Percentiles rank a stretch among this genome's conserved stretches.
Conservation (phyloP, 2,113 vertebrate species). For the Tupaia chinensis region DNA sequence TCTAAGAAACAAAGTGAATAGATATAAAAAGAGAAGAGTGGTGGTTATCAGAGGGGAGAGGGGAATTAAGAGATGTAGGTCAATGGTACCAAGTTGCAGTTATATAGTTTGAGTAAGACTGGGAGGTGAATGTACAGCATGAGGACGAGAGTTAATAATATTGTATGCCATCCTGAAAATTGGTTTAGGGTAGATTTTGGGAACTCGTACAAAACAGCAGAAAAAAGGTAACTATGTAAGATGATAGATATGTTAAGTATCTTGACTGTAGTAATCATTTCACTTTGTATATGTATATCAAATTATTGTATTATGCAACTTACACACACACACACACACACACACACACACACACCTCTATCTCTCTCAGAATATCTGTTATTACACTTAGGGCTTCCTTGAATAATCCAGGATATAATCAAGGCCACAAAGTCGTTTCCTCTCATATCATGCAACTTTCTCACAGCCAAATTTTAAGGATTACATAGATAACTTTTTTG, state of each 20-base stretch:
- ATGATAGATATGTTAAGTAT: background rate
- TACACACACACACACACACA: background rate
- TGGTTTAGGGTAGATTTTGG: background rate
- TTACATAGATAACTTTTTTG: background rate
- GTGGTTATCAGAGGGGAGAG: background rate
- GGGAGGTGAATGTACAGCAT: background rate
- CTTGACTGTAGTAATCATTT: background rate
- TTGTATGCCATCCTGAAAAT: background rate
- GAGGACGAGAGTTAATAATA: background rate
- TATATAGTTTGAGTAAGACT: background rate
- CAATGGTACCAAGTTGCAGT: background rate
- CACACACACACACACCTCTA: background rate
- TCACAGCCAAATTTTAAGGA: background rate
- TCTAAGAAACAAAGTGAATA: background rate
- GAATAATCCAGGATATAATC: background rate
- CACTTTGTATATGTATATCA: background rate
- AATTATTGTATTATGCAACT: background rate
- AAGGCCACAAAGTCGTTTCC: background rate
- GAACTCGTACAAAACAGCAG: background rate
- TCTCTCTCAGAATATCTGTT: background rate
- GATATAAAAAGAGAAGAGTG: background rate
- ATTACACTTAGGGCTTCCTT: background rate
- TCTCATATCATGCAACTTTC: rapidly evolving
- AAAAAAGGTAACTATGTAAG: background rate
- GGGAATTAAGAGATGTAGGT: background rate